Conservation (phyloP, 1,140 invertebrate genomes). For the Mya arenaria region DNA sequence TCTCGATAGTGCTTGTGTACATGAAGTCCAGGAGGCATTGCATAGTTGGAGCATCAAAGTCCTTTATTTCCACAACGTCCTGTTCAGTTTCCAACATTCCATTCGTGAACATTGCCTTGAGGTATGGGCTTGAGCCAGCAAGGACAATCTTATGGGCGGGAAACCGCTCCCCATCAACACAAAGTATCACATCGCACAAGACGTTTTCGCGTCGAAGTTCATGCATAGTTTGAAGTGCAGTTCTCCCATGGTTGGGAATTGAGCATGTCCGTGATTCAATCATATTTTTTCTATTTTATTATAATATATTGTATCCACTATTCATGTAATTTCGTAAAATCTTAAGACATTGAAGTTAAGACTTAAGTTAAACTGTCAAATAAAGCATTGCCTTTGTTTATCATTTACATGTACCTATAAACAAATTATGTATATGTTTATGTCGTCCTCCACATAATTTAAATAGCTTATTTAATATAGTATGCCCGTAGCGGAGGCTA, state of each 20-base stretch:
- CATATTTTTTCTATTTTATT: no score
- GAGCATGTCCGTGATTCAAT: constrained; percentile 75
- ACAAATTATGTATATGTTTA: no score
- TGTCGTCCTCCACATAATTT: no score
- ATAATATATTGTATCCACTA: no score
- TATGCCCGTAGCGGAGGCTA: no score
- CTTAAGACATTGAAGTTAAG: no score
- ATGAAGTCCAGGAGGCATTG: constrained; percentile 93
- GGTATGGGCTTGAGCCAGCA: constrained; percentile 78
- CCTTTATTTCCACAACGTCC: constrained; percentile 88
- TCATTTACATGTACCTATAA: no score
- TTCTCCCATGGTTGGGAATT: constrained; percentile 69
- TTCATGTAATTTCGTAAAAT: no score
- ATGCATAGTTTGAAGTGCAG: constrained; percentile 83
- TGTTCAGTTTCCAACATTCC: constrained; percentile 84
- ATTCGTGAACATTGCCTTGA: constrained; percentile 80
- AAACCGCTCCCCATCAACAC: constrained; percentile 87
- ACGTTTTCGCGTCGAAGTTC: constrained; percentile 86
- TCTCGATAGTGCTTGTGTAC: constrained; percentile 87
- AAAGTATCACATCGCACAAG: constrained; percentile 91
- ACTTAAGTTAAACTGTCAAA: no score
- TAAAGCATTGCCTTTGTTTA: no score
- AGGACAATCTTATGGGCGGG: constrained; percentile 77
- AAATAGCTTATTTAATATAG: no score
- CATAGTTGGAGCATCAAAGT: constrained; percentile 89